Base-by-base conservation (phyloP, 2,113 vertebrate genomes). In the Callionymus lyra region DNA sequence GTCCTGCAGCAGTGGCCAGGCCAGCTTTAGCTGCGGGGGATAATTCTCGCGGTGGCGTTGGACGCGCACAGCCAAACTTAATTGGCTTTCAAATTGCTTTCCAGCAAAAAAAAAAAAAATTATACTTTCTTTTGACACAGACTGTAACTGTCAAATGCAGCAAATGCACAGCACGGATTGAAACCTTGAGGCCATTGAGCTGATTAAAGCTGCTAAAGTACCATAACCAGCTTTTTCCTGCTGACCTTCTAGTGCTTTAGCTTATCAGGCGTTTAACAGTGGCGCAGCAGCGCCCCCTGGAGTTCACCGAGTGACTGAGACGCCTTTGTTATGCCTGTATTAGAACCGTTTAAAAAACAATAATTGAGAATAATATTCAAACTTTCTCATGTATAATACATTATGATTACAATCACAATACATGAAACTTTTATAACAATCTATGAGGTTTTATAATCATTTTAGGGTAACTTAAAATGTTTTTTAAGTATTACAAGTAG, bases 1-100 rank as follows among this genome's bases (percentile, higher is more conserved):
- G 45, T 61, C 68, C 49, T 31, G 62, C 15, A 44, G 48, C 37
- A 14, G 32, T 8, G 10, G 40, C 15, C 19, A 49, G 21, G 43
- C 51, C 11, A 11, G 6, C 40, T 38, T 42, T 38, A 44, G 53
- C 71, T 58, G 40, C 11, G 33, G 53, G 63, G 63, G 53, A 40
- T 56, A 46, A 50, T 56, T 46, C 57, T 43, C 32, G 9, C 31
- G 12, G 50, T 57, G 46, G 45, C 44, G 54, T 68, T 66, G 63
- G 34, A 44, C 38, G 21, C 41, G 16, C 21, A 57, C 56, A 58
- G 3, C 42, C 37, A 14, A 44, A 50, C 32, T 38, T 64, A 74
- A 74, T 62, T 61, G 52, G 38, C 59, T 77, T 56, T 62, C 51
- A 59, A 74, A 77, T 62, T 68, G 62, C 59, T 69, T 77, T 58